Base-by-base conservation (phyloP, 2,113 vertebrate species). In the Heterochromis multidens region DNA sequence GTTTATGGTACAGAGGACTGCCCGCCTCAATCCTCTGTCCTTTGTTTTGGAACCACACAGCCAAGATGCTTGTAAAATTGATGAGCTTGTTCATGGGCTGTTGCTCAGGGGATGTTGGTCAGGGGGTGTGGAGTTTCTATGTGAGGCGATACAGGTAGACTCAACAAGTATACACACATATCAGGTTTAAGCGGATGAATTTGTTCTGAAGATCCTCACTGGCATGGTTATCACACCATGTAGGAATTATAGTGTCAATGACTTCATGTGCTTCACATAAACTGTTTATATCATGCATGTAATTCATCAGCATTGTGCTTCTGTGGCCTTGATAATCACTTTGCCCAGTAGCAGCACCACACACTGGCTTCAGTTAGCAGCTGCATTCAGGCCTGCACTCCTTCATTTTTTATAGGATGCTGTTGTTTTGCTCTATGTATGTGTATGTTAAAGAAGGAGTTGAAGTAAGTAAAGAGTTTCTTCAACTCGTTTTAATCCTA, bases 1-100 rank as follows among this genome's bases (percentile, higher is more conserved):
- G 84, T 87, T 91, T 82, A 74, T 79, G 60, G 77, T 79, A 58
- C 76, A 17, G 52, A 61, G 23, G 23, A 56, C 70, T 49, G 43
- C 76, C 40, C 29, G 21, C 78, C 63, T 83, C 35, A 70, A 84
- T 77, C 62, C 4, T 14, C 40, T 54, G 81, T 62, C 65, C 62
- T 92, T 92, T 94, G 92, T 92, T 94, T 92, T 90, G 93, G 89
- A 94, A 92, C 83, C 87, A 77, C 80, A n/a, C 46, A 90, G 83
- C 62, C 37, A 63, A 57, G 82, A 33, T 70, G 80, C 65, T 90
- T 95, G 94, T 86, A 94, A 95, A 94, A 95, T 95, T 92, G 90
- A 95, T 95, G 95, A 94, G 92, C 83, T 92, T 17, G 89, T 87
- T 91, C 87, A 86, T 27, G 35, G 80, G 59, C 83, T 83, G 94